Conservation (phyloP, 2,888 invertebrate species). For the Hydroisotoma schaefferi region DNA sequence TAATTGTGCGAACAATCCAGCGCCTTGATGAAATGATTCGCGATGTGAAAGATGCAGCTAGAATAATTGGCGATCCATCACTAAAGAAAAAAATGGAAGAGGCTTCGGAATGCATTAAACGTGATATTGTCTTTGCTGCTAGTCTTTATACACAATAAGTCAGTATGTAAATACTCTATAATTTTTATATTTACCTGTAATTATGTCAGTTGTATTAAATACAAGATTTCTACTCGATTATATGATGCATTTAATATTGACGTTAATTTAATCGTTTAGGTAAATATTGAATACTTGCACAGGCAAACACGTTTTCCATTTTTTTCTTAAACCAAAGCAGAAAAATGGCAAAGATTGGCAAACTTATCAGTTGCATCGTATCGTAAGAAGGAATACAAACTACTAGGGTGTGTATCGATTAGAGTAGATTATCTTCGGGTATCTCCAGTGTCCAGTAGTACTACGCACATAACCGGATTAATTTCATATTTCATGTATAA, state of each 20-base stretch:
- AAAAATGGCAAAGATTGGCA: no score
- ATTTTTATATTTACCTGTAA: background rate
- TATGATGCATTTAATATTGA: background rate
- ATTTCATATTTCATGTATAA: no score
- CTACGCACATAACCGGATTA: no score
- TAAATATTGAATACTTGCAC: background rate
- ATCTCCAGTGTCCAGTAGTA: no score
- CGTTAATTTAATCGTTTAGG: background rate
- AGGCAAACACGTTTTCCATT: no score
- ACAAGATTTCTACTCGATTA: background rate
- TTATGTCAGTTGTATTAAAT: background rate
- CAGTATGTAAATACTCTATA: background rate
- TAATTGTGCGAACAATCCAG: constrained; percentile 95
- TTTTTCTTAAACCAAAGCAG: no score
- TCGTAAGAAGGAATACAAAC: no score
- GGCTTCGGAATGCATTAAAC: constrained; percentile 83
- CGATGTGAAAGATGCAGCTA: constrained; percentile 88
- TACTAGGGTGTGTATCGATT: no score
- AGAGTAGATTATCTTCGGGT: no score
- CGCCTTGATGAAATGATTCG: constrained; percentile 87
- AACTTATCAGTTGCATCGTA: no score
- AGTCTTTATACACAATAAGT: constrained; percentile 75
- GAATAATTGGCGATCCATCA: constrained; percentile 87
- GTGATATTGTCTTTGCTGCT: constrained; percentile 97
- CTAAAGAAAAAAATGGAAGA: constrained; percentile 93